Base-by-base conservation (phyloP, 2,888 invertebrate genomes). In the Aquatica leii region DNA sequence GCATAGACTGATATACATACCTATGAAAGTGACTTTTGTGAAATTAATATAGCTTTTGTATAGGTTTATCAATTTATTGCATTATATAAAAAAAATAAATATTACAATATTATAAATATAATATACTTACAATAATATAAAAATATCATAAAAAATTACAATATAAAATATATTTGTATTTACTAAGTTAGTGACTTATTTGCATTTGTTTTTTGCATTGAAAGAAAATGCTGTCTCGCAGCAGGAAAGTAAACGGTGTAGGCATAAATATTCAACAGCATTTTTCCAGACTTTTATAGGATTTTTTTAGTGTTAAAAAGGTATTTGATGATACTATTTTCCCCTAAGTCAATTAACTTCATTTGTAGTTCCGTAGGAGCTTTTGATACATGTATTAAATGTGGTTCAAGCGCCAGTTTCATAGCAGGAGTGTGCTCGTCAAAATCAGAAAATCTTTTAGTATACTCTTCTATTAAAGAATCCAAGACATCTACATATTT, bases 391-490 rank as follows among this genome's bases (percentile, higher is more conserved):
- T 53, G 31, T 51, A 51, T 31, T 51, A 51, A 51, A 53, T 53
- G 40, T 40, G 40, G 40, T 40, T 40, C 40, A 53, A 53, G 31
- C 35, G 18, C 35, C 55, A 55, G 21, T 55, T 55, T 55, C 55
- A 55, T 43, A 43, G 31, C 46, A 43, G 55, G 55, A 55, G 55
- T 55, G 55, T 55, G 55, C 20, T 55, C 43, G 43, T 55, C 55
- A 55, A 55, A 55, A 55, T 55, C 43, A 17, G 20, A 37, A 21
- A 55, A 55, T 55, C 55, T 55, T 12, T 55, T 40, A 55, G 43
- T 55, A 55, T 55, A 55, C 20, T 43, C 40, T 43, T 37, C 21
- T 20, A 43, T 55, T 37, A 55, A 55, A 37, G 18, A 43, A 15
- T 18, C n/a, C n/a, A n/a, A n/a, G n/a, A n/a, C n/a, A n/a, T n/a